phyloP scores from a whole-genome alignment of 35 echinoderm and acorn worm species.

The Chiridota heheva region DNA sequence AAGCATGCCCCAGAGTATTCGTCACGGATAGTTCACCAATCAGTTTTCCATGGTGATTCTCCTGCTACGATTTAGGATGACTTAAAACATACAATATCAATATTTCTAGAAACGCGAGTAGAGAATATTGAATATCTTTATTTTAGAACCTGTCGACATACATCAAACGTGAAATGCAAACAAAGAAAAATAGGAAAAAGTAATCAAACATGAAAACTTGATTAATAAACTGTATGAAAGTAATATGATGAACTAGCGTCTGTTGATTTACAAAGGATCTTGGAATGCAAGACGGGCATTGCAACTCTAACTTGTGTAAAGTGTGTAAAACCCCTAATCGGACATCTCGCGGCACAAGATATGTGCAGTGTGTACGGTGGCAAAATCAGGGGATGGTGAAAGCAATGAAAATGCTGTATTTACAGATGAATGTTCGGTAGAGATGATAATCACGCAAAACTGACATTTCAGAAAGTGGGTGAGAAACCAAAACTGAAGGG shows the following conservation, averaged over 20 bases:
- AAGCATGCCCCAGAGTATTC: too few species aligned
- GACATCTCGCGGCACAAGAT: not conserved
- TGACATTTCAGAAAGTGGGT: not conserved
- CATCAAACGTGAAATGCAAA: too few species aligned
- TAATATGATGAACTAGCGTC: not conserved
- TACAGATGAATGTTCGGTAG: constrained; percentile 36
- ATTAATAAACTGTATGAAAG: not conserved
- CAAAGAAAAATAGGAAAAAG: too few species aligned
- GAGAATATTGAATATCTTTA: too few species aligned
- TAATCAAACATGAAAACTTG: too few species aligned
- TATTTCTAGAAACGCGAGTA: too few species aligned
- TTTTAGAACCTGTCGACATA: too few species aligned
- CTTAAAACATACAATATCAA: too few species aligned
- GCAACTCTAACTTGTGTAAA: not conserved
- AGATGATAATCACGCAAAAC: constrained; percentile 38
- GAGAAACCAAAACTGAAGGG: constrained; percentile 21
- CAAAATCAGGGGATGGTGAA: not conserved
- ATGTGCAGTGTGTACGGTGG: constrained; percentile 1
- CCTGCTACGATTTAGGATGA: too few species aligned
- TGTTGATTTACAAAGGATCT: not conserved
- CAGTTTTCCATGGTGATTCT: too few species aligned
- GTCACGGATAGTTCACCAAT: too few species aligned
- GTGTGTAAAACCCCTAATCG: not conserved
- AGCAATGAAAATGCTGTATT: constrained; percentile 5
- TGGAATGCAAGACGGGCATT: too few species aligned